Conservation (phyloP, 2,888 invertebrate genomes). For the Agrotis ipsilon region DNA sequence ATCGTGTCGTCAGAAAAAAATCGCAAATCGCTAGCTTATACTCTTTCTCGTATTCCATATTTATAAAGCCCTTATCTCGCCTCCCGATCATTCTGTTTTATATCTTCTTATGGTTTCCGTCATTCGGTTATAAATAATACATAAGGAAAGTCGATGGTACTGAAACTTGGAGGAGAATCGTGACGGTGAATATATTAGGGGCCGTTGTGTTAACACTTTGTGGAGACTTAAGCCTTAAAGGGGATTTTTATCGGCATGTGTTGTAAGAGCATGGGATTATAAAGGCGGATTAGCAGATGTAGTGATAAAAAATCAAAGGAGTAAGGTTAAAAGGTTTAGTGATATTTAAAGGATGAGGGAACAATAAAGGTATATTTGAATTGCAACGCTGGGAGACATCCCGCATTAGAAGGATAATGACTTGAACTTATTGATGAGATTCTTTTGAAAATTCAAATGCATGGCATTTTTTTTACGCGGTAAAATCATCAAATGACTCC, state of each 20-base stretch:
- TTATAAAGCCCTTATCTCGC: slow-evolving; percentile 28
- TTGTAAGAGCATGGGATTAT: not conserved
- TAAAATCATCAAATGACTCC: too few relatives aligned
- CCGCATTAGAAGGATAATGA: too few relatives aligned
- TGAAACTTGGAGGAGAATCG: slow-evolving; percentile 50
- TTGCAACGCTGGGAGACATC: too few relatives aligned
- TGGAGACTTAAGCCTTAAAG: slow-evolving; percentile 12
- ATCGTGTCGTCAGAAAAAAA: not conserved
- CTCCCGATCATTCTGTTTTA: slow-evolving; percentile 28
- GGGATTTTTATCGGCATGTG: slow-evolving; percentile 24
- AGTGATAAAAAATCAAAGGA: too few relatives aligned
- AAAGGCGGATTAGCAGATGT: too few relatives aligned
- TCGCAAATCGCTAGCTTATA: not conserved
- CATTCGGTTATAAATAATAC: slow-evolving; percentile 51
- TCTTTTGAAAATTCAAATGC: too few relatives aligned
- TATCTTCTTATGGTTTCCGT: slow-evolving; percentile 29
- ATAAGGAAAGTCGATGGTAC: slow-evolving; percentile 43
- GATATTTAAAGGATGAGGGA: too few relatives aligned
- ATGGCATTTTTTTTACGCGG: too few relatives aligned
- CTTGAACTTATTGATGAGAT: too few relatives aligned
- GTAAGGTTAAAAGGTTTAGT: too few relatives aligned
- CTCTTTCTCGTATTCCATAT: slow-evolving; percentile 17
- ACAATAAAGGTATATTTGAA: too few relatives aligned
- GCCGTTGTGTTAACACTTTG: slow-evolving; percentile 27
- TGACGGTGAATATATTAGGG: slow-evolving; percentile 66